Percentiles rank a stretch among this genome's conserved stretches.
Evolutionary conservation across 2,113 vertebrate species (phyloP).

Genomic region (Arizona elegans): DNA sequence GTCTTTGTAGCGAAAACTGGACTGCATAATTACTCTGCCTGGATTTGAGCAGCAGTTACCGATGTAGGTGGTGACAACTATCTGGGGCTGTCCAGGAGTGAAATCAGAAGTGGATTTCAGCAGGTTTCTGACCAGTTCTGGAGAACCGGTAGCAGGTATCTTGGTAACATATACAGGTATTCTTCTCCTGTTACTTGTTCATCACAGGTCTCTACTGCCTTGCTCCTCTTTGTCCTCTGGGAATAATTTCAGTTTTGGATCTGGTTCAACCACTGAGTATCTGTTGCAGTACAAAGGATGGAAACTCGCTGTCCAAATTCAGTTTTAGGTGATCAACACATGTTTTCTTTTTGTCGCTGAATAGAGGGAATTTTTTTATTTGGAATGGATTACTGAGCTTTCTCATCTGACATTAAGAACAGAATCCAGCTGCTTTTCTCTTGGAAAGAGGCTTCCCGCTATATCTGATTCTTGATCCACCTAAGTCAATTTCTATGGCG

Average conservation of each 20-base stretch:
- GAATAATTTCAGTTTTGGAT: neutral
- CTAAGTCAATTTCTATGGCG: neutral
- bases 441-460: neutral
- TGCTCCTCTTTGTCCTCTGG: neutral
- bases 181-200: neutral
- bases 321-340: neutral
- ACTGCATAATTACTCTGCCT: neutral
- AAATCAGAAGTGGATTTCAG: neutral
- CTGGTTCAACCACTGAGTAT: neutral
- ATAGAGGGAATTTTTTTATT: neutral
- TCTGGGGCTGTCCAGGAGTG: neutral
- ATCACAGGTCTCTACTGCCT: neutral
- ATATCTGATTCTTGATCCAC: neutral
- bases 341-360: neutral
- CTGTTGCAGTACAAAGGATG: neutral
- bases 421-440: neutral
- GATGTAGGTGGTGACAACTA: neutral
- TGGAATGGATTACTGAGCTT: neutral
- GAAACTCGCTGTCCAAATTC: neutral
- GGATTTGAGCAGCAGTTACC: neutral
- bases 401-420: neutral
- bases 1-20: neutral
- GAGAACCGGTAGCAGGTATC: neutral
- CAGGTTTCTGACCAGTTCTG: no score
- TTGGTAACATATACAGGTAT: neutral